Conservation (phyloP, 2,113 vertebrate genomes). For the Mionectes macconnelli region DNA sequence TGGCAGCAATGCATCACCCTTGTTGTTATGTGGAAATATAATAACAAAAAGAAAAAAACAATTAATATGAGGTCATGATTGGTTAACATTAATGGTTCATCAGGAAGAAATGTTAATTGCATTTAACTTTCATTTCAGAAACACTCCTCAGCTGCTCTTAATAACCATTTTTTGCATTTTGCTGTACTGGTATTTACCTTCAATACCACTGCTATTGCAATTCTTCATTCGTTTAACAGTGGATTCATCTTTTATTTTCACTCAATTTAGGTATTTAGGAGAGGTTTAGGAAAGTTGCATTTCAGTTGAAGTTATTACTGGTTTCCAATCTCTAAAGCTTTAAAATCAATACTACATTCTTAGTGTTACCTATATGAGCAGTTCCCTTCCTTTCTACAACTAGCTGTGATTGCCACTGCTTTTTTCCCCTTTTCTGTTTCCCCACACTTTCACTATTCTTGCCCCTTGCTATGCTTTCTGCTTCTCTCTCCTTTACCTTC, state of each 20-base stretch:
- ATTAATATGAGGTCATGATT: neutral
- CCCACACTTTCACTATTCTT: neutral
- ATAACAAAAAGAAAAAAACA: neutral
- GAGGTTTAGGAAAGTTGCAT: neutral
- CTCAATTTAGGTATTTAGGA: neutral
- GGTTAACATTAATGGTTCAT: neutral
- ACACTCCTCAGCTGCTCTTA: neutral
- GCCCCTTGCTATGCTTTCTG: neutral
- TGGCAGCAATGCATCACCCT: neutral
- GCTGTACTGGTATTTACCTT: neutral
- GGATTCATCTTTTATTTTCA: neutral
- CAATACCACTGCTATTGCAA: neutral
- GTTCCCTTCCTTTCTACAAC: neutral
- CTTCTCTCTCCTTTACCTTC: neutral
- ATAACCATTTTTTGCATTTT: neutral
- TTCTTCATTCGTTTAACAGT: neutral
- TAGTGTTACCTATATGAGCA: neutral
- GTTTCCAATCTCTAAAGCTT: neutral
- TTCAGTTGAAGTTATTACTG: neutral
- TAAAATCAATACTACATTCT: neutral
- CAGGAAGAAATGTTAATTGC: neutral
- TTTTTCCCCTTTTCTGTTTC: neutral
- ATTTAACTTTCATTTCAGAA: conserved; percentile 1
- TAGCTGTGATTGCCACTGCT: neutral
- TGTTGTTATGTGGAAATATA: neutral